Evolutionary conservation across 2,888 invertebrate genomes (phyloP), one percentile per base, ranked within the genome.

Genomic region (Ommatoiulus sabulosus): DNA sequence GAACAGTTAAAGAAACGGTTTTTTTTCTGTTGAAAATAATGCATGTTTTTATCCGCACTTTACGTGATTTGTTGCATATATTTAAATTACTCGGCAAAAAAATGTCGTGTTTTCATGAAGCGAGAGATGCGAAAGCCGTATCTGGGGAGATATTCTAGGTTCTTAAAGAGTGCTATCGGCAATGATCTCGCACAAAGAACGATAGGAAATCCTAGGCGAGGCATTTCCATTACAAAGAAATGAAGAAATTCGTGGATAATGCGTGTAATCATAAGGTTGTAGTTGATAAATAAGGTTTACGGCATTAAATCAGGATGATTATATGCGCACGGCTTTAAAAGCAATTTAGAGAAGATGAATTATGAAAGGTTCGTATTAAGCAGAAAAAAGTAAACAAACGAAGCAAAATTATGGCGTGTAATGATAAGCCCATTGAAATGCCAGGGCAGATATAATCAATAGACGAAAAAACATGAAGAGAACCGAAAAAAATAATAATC

Each of bases 221-320:
- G 72, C 35, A 80, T 80, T 35, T 80, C 80, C 80, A 80, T 80
- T 43, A 80, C 35, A 80, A 80, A 80, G 72, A 80, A 80, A 15
- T 43, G 12, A 80, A 43, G 35, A 80, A 80, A 80, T 10, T 80
- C 80, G 80, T 80, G 80, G 24, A 80, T 80, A 80, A 80, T 15
- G 35, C 0, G 35, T 12, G 80, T 80, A 80, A 35, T 35, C 80
- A 80, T 24, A 35, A 80, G 35, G 35, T 80, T 80, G 35, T 35
- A 80, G 15, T 80, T 80, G 80, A 80, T 43, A 80, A 80, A 80
- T 80, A 80, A 15, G 80, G 80, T 35, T 80, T 80, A 35, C 35
- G 5, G 12, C 80, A 24, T 80, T 80, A 80, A 43, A 35, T 80
- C 80, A 80, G 15, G 35, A 35, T 15, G 24, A 24, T 80, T 80